Base-by-base conservation (phyloP, 2,113 vertebrate genomes). In the Pangasianodon hypophthalmus region DNA sequence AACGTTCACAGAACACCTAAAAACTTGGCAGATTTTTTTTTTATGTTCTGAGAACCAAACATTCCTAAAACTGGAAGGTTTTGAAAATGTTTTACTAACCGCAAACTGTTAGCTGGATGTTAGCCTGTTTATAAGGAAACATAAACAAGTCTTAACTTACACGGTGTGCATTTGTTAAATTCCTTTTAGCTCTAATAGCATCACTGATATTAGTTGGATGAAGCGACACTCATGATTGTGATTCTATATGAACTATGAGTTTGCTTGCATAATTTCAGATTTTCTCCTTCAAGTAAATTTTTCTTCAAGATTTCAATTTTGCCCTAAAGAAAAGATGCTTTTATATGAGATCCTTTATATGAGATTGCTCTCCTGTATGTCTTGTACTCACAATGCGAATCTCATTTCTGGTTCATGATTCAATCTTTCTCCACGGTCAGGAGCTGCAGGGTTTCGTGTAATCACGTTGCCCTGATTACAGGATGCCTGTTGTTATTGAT, bases 401-500 rank as follows among this genome's bases (percentile, higher is more conserved):
- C 84, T 90, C 75, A 84, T 67, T 88, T 73, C 80, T 84, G 52
- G 41, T 62, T 62, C 69, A 37, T 29, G 73, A 82, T 86, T 80
- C 88, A 81, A 37, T 86, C 52, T 67, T 85, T 81, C 10, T 48
- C 8, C 75, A 56, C 60, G 46, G 84, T 82, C 89, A 71, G 58
- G 80, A 90, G 75, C 89, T 81, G 88, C 73, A n/a, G 58, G 89
- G 60, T 64, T 86, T 56, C 16, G 8, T 69, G 84, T 90, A 90
- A 85, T 89, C 85, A 87, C 16, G 44, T 90, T 84, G 87, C 82
- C 41, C 83, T 91, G 79, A 69, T 91, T 90, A 85, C 69, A 88
- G 85, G 86, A 87, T 90, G 81, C 82, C 81, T 91, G 86, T 85
- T 88, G 75, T 90, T 90, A 91, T 90, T 91, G 88, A 91, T 90